These are phyloP conservation scores for Alosa sapidissima DNA, from an alignment of 2,797 vertebrate genomes.

Conservation along the genomic window DNA sequence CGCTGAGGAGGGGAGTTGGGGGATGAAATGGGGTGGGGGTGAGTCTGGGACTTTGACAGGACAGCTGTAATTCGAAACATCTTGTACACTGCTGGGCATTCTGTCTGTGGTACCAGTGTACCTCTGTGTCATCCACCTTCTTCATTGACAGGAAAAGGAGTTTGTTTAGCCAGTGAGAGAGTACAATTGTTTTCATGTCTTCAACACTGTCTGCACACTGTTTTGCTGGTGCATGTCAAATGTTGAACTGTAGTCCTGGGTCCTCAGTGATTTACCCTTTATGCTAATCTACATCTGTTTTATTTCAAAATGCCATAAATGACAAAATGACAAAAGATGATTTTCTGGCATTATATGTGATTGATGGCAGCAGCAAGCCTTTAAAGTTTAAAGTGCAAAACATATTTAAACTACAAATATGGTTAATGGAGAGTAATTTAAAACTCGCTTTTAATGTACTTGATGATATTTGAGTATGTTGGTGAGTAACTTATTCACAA, in stretches of 20 bases:
- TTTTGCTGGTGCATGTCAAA: conserved; percentile 37
- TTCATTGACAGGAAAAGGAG: not conserved
- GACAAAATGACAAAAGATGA: not conserved
- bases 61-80: conserved; percentile 55
- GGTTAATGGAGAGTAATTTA: not conserved
- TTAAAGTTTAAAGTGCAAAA: not conserved
- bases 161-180: not conserved
- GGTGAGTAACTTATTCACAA: not conserved
- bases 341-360: not conserved
- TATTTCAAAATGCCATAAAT: not conserved
- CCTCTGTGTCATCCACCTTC: not conserved
- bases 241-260: not conserved
- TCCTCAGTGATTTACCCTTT: not conserved
- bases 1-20: conserved; percentile 25
- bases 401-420: not conserved
- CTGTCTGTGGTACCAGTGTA: not conserved
- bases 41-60: conserved; percentile 45
- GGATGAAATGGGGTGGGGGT: too few relatives aligned
- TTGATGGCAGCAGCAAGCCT: not conserved
- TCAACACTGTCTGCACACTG: conserved; percentile 48
- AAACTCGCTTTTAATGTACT: not conserved
- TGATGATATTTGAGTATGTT: not conserved
- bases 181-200: not conserved
- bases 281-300: not conserved
- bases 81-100: not conserved